Percentiles rank a stretch among this genome's conserved stretches.
Evolutionary conservation across 2,888 invertebrate genomes (phyloP).

Genomic region (Phytoseiulus persimilis): DNA sequence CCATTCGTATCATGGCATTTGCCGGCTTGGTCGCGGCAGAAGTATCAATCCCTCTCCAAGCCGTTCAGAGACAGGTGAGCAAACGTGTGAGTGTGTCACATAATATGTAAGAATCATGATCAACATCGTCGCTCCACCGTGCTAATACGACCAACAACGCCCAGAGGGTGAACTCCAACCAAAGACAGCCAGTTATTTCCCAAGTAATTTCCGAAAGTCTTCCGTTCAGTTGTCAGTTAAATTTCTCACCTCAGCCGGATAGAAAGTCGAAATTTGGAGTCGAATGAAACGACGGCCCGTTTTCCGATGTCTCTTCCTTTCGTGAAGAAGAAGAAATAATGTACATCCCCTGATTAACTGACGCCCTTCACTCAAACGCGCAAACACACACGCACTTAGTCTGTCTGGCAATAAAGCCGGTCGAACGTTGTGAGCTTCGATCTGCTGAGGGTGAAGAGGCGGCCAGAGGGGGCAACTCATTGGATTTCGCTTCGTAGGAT

Average conservation of each 20-base stretch:
- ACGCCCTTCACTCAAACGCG: background rate
- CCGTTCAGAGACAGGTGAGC: background rate
- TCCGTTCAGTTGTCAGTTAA: too few relatives aligned
- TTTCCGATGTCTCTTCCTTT: background rate
- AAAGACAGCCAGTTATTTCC: background rate
- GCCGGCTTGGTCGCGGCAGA: background rate
- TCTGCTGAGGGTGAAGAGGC: background rate
- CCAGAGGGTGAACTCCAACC: background rate
- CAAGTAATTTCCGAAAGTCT: too few relatives aligned
- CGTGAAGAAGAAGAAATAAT: background rate
- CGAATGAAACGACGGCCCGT: background rate
- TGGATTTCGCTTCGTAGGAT: background rate
- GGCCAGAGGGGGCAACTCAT: background rate
- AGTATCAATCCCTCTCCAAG: background rate
- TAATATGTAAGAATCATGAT: background rate
- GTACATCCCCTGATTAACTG: slow-evolving; percentile 5
- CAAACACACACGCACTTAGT: background rate
- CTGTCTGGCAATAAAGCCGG: background rate
- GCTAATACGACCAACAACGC: background rate
- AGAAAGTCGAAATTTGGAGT: background rate
- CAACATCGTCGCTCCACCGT: background rate
- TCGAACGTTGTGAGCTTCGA: background rate
- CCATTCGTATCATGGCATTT: background rate
- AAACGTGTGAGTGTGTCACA: background rate
- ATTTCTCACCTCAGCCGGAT: too few relatives aligned